A percentile compares a stretch with the other conserved stretches of the same genome.
Evolutionary conservation across 2,888 invertebrate species (phyloP).

Genomic region (Xestoiulus laeticollis): DNA sequence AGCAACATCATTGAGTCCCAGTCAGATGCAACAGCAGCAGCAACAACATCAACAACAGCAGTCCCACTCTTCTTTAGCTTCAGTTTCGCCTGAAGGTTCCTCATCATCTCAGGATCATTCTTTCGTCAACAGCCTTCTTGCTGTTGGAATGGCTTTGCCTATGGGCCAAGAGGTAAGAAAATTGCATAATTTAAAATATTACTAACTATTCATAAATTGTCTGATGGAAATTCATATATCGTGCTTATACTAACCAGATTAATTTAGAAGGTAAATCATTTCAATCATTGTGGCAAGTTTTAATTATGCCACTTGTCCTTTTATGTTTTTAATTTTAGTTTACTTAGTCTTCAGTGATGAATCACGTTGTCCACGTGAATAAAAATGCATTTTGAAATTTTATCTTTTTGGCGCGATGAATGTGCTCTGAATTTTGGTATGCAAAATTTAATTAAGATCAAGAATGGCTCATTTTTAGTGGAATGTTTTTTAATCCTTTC

Average conservation of each 20-base stretch:
- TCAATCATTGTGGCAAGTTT: neutral
- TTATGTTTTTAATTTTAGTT: too few species aligned
- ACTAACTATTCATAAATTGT: too few species aligned
- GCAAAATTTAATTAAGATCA: neutral
- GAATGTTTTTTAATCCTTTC: neutral
- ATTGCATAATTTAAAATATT: neutral
- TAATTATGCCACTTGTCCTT: neutral
- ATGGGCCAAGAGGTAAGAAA: conserved; percentile 50
- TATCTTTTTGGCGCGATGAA: neutral
- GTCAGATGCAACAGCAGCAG: conserved; percentile 45
- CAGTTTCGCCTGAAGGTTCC: conserved; percentile 51
- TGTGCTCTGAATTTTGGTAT: neutral
- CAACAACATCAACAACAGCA: conserved; percentile 50
- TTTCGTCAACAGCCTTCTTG: conserved; percentile 45
- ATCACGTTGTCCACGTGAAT: too few species aligned
- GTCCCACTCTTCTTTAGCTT: conserved; percentile 39
- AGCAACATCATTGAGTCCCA: conserved; percentile 41
- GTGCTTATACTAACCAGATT: neutral
- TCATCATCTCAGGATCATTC: conserved; percentile 52
- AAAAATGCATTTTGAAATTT: neutral
- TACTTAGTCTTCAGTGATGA: too few species aligned
- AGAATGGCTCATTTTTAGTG: neutral
- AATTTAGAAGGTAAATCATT: neutral
- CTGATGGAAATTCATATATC: neutral
- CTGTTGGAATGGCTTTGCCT: conserved; percentile 49